Conservation (phyloP, 2,113 vertebrate species). For the Tachysurus fulvidraco region DNA sequence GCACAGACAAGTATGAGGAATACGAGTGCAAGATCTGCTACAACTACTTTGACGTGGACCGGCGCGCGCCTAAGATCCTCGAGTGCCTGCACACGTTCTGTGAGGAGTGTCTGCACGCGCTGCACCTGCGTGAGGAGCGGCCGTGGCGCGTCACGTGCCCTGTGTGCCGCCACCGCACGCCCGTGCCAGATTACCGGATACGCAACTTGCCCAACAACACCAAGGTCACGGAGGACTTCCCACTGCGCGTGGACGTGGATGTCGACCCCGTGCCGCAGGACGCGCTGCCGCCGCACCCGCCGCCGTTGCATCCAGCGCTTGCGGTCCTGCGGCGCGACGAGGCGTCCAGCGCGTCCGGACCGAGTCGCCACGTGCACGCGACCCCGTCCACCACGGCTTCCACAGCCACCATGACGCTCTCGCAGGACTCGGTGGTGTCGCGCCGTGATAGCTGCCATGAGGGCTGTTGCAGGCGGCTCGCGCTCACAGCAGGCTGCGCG, state of each 20-base stretch:
- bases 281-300: conserved; percentile 76
- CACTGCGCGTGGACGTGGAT: conserved; percentile 79
- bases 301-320: conserved; percentile 74
- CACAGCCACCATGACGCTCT: conserved; percentile 77
- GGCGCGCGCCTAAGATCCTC: conserved; percentile 87
- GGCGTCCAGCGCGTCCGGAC: conserved; percentile 61
- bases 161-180: conserved; percentile 87
- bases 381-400: conserved; percentile 74
- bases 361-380: conserved; percentile 55
- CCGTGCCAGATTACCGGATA: conserved; percentile 85
- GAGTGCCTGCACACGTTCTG: conserved; percentile 95
- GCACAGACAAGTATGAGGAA: conserved; percentile 78
- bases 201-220: conserved; percentile 88
- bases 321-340: conserved; percentile 74
- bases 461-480: conserved; percentile 81
- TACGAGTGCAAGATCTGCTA: conserved; percentile 95
- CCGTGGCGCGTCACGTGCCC: conserved; percentile 84
- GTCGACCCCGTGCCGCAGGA: conserved; percentile 85
- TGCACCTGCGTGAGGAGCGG: conserved; percentile 80
- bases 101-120: conserved; percentile 88
- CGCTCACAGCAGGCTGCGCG: conserved; percentile 87
- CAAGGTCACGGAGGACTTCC: conserved; percentile 86
- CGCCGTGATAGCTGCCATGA: conserved; percentile 86
- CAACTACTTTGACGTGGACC: conserved; percentile 90
- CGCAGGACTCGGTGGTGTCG: conserved; percentile 72